Base-by-base conservation (phyloP, 2,797 vertebrate species). In the Crenuchus spilurus region DNA sequence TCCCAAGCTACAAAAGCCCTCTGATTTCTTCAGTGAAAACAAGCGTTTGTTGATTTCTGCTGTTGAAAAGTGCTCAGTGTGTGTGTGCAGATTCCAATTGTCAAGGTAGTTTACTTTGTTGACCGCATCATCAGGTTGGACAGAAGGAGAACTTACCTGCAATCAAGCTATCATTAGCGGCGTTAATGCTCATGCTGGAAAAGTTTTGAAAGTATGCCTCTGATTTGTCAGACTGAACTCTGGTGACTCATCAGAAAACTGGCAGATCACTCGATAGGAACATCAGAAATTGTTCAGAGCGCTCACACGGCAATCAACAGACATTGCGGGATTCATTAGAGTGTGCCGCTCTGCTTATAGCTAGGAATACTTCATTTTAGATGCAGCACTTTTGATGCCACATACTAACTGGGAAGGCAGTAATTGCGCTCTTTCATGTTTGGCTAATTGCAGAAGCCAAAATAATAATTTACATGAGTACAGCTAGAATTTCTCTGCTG, bases 341-440 rank as follows among this genome's bases (percentile, higher is more conserved):
- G 16, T 52, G 49, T 48, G 51, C 71, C 26, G 28, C 46, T 49
- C 24, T 49, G 72, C 52, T 28, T 74, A 44, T 39, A 37, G 31
- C 52, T 67, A 24, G 6, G 20, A 65, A 28, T 8, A 37, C 1
- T 2, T 5, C 39, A n/a, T 24, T 16, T 72, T 11, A 65, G 39
- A 57, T 55, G 14, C 18, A 35, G 37, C 37, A 55, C 26, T 30
- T 30, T 30, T 55, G 14, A 55, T 55, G 39, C 37, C 71, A 26
- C 18, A 52, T 20, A 16, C 3, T 65, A 39, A 60, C 58, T 30
- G 4, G 11, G 8, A 67, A 58, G 37, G 11, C 31, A 42, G 16
- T 48, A 58, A 72, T 77, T 58, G 71, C 77, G 55, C 68, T 65
- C 73, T 80, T 83, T 87, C 78, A 83, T 31, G 11, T 71, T 66